phyloP scores from a whole-genome alignment of 2,797 vertebrate species.

The Poeciliopsis gracilis region DNA sequence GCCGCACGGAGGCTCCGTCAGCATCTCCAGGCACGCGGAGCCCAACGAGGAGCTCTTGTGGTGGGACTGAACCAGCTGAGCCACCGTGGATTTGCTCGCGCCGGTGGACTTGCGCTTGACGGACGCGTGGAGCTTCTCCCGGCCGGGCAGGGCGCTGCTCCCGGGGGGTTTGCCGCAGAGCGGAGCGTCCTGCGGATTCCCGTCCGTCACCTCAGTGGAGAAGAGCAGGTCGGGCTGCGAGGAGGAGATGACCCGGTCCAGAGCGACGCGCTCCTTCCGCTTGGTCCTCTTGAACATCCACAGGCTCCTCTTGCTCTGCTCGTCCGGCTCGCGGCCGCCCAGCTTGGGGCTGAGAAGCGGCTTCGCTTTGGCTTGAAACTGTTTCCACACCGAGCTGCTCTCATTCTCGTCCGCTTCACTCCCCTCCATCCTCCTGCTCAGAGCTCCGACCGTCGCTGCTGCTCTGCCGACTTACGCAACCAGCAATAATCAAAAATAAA shows the following conservation, averaged over 20 bases:
- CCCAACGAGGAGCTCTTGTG: constrained; percentile 88
- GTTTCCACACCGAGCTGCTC: constrained; percentile 79
- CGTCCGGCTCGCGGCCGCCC: constrained; percentile 73
- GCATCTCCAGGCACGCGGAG: constrained; percentile 79
- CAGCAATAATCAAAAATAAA: too few relatives aligned
- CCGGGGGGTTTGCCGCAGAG: constrained; percentile 55
- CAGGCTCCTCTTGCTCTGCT: constrained; percentile 67
- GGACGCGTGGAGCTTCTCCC: constrained; percentile 22
- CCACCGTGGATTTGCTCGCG: constrained; percentile 57
- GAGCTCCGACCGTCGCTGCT: background rate
- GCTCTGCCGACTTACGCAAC: background rate
- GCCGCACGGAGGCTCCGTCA: constrained; percentile 54
- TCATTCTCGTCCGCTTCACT: constrained; percentile 34
- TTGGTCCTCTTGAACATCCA: constrained; percentile 84
- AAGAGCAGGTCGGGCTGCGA: constrained; percentile 90
- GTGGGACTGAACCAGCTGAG: constrained; percentile 82
- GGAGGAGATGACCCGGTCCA: constrained; percentile 87
- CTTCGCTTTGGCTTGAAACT: constrained; percentile 83
- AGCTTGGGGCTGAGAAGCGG: constrained; percentile 79
- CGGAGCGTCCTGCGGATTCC: constrained; percentile 30
- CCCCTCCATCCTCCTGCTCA: constrained; percentile 51
- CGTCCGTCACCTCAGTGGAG: constrained; percentile 70
- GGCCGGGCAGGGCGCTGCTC: constrained; percentile 5
- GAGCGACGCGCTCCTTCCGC: constrained; percentile 65
- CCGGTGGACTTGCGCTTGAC: constrained; percentile 12